A percentile compares a stretch with the other conserved stretches of the same genome.
Evolutionary conservation across 2,113 vertebrate species (phyloP).

Genomic region (Podiceps cristatus): DNA sequence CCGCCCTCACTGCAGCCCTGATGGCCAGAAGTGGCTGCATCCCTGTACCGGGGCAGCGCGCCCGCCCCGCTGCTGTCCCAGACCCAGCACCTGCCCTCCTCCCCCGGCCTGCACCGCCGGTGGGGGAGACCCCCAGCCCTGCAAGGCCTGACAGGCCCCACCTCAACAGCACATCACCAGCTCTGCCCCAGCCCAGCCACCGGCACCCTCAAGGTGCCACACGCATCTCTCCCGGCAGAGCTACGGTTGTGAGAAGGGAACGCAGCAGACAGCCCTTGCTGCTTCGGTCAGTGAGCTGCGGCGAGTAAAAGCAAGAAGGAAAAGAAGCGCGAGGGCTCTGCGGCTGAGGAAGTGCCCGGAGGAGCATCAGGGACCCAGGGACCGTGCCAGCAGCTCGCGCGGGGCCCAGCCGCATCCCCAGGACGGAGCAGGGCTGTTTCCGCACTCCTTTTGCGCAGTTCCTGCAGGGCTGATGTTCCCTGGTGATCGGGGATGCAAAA

Average conservation of each 20-base stretch:
- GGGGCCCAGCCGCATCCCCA: rapidly evolving
- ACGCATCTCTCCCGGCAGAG: background rate
- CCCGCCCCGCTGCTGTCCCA: background rate
- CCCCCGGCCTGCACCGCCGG: rapidly evolving
- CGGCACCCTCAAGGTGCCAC: background rate
- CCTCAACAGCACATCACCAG: background rate
- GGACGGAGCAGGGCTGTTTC: background rate
- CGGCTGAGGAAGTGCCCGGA: background rate
- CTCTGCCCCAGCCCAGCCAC: background rate
- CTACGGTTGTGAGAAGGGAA: rapidly evolving
- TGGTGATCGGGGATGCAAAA: background rate
- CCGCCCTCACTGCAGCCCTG: background rate
- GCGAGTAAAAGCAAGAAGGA: background rate
- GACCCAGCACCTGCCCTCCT: background rate
- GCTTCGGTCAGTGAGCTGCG: rapidly evolving
- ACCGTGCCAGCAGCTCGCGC: background rate
- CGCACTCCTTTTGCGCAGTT: rapidly evolving
- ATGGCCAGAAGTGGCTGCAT: rapidly evolving
- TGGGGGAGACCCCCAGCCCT: background rate
- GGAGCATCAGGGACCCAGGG: background rate
- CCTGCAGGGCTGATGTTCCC: rapidly evolving
- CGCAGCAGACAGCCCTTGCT: background rate
- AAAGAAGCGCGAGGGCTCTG: background rate
- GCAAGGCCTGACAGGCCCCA: background rate
- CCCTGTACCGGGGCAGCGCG: background rate